These are phyloP conservation scores for Tipula confusa DNA, from an alignment of 2,888 invertebrate genomes.

Conservation along the genomic window DNA sequence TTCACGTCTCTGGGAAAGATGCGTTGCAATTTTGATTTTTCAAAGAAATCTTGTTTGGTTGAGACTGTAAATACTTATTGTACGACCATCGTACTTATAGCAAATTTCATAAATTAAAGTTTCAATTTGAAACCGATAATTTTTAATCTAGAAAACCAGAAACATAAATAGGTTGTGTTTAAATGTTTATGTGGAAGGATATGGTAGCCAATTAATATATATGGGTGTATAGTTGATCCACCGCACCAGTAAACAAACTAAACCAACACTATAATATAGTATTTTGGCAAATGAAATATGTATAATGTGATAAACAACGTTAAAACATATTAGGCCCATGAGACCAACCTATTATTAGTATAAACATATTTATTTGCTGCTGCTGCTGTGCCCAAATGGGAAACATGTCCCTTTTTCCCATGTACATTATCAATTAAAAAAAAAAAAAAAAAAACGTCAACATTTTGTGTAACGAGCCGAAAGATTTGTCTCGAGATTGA, in stretches of 20 bases:
- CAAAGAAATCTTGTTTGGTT: too few relatives aligned
- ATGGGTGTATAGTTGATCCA: not conserved
- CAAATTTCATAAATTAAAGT: not conserved
- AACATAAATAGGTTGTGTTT: too few relatives aligned
- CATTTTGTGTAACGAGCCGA: not conserved
- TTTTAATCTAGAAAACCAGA: not conserved
- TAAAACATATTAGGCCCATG: not conserved
- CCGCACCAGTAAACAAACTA: not conserved
- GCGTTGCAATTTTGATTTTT: too few relatives aligned
- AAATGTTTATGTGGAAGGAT: not conserved
- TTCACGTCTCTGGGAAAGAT: too few relatives aligned
- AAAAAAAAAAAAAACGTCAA: too few relatives aligned
- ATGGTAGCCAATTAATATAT: not conserved
- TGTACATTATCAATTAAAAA: not conserved
- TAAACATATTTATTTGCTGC: not conserved
- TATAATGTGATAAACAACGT: not conserved
- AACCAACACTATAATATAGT: not conserved
- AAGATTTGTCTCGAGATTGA: not conserved
- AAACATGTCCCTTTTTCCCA: not conserved
- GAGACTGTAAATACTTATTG: too few relatives aligned
- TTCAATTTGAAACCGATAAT: not conserved
- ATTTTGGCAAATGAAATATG: not conserved
- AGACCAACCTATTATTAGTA: not conserved
- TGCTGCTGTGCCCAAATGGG: not conserved
- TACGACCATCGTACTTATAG: not conserved